phyloP scores from a whole-genome alignment of 2,888 invertebrate species.

The Tetrapedia diversipes region DNA sequence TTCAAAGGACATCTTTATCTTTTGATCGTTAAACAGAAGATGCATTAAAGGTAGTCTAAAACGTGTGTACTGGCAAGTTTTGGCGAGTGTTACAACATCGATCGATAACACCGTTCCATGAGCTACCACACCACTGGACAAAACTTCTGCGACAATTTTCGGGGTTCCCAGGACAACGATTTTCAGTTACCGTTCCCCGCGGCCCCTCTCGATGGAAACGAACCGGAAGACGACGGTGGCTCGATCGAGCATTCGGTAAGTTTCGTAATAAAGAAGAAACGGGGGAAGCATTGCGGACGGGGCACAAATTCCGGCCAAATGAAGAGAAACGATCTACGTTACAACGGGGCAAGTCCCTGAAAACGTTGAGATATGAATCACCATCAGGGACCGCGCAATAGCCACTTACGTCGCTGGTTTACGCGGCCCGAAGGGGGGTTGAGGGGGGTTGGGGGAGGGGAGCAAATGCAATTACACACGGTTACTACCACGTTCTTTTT shows the following conservation, averaged over 20 bases:
- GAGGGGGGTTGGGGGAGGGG: no score
- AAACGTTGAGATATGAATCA: conserved; percentile 30
- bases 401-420: conserved; percentile 24
- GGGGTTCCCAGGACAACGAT: background rate
- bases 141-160: no score
- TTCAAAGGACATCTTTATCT: no score
- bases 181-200: background rate
- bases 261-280: conserved; percentile 33
- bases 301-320: conserved; percentile 23
- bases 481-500: background rate
- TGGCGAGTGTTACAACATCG: no score
- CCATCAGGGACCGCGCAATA: conserved; percentile 13
- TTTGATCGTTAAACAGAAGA: no score
- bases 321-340: conserved; percentile 22
- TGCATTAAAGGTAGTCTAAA: no score
- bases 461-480: conserved; percentile 10
- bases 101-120: no score
- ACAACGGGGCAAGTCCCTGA: conserved; percentile 10
- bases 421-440: conserved; percentile 2
- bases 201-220: background rate
- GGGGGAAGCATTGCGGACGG: background rate
- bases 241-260: background rate
- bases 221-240: background rate
- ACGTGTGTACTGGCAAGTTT: no score
- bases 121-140: no score